Conservation (phyloP, 2,888 invertebrate genomes). For the Limnephilus rhombicus region DNA sequence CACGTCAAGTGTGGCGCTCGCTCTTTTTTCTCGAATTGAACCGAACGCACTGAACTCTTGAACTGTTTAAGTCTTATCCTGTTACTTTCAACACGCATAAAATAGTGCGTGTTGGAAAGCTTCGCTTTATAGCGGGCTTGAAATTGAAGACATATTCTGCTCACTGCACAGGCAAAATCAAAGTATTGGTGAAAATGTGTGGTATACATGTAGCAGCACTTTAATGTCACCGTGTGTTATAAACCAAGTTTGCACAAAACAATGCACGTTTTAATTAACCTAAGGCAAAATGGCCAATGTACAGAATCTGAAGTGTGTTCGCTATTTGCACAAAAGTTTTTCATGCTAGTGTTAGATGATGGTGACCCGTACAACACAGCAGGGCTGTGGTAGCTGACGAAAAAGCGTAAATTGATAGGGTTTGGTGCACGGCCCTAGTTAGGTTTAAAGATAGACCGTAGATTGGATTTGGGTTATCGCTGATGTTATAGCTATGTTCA, state of each 20-base stretch:
- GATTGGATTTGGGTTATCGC: neutral
- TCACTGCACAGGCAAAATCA: neutral
- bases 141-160: neutral
- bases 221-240: neutral
- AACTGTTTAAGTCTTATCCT: neutral
- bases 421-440: neutral
- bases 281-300: neutral
- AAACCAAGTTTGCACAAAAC: neutral
- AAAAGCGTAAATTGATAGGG: neutral
- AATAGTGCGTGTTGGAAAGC: neutral
- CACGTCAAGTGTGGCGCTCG: neutral
- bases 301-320: neutral
- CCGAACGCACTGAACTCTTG: neutral
- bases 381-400: neutral
- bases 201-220: neutral
- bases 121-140: neutral
- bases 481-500: too few species aligned
- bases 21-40: neutral
- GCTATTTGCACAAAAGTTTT: neutral
- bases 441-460: neutral
- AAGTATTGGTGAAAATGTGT: neutral
- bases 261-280: constrained; percentile 1
- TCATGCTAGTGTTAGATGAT: neutral
- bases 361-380: neutral
- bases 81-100: neutral